A percentile compares a stretch with the other conserved stretches of the same genome.
These are phyloP conservation scores for Acheta domesticus DNA, from an alignment of 2,888 invertebrate genomes.

Conservation along the genomic window DNA sequence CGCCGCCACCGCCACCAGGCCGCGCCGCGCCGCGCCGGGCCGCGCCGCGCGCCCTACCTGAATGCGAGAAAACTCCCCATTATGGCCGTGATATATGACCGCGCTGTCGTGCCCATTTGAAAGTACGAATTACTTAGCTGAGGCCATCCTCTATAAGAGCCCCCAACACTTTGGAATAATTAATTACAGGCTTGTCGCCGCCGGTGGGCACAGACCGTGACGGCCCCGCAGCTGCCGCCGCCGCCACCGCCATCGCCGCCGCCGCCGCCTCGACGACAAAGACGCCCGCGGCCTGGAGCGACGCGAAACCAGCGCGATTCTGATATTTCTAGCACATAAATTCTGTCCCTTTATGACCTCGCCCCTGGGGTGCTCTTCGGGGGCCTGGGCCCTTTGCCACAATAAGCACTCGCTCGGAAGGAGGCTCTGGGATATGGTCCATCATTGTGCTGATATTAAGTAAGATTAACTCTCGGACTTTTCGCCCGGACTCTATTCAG, in stretches of 20 bases:
- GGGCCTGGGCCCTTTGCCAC: background rate
- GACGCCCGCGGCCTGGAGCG: background rate
- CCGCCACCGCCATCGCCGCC: background rate
- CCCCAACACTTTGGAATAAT: constrained; percentile 22
- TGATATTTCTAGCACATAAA: constrained; percentile 18
- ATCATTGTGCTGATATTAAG: constrained; percentile 18
- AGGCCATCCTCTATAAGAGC: constrained; percentile 23
- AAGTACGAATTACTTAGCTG: constrained; percentile 31
- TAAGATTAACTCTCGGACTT: background rate
- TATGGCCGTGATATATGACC: background rate
- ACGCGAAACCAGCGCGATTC: background rate
- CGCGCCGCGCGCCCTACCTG: background rate
- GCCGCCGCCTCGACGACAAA: background rate
- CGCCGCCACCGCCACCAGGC: no score
- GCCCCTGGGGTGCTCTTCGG: background rate
- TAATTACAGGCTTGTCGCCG: constrained; percentile 25
- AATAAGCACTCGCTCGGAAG: background rate
- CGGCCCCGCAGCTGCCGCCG: background rate
- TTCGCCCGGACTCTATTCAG: background rate
- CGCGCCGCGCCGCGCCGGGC: no score
- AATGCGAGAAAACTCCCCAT: constrained; percentile 11
- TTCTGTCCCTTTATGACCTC: background rate
- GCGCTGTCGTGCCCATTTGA: constrained; percentile 8
- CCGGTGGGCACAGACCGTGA: background rate
- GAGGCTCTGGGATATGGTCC: background rate